Evolutionary conservation across 1,140 invertebrate genomes (phyloP), one percentile per base, ranked within the genome.

Genomic region (Lutraria rhynchaena): DNA sequence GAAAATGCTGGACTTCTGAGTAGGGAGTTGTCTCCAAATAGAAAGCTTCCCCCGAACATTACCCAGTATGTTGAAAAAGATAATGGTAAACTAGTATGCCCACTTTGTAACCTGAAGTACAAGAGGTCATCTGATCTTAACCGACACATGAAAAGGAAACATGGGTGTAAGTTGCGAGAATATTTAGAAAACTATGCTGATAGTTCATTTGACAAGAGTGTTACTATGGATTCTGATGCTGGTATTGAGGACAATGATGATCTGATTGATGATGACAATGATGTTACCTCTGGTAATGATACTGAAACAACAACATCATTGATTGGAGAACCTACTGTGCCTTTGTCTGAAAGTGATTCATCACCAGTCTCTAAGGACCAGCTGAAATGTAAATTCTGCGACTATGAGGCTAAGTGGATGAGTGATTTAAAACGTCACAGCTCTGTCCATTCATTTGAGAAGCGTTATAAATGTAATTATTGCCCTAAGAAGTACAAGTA

Each of bases 361-460:
- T 60, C 53, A 7, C 49, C 37, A 13, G 65, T 81, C 31, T 51
- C 46, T 65, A 81, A 83, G 27, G 83, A 84, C 17, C 73, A 85
- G 22, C 70, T 89, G 9, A 88, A 91, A 75, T 97, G 96, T 88
- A 94, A 94, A 85, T 94, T 94, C 71, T 97, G 96, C 88, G 95
- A 95, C 2, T 95, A 96, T 89, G 94, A 95, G 90, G 96, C 96
- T 75, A 97, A 97, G 90, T 96, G 95, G 92, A 93, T 96, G n/a
- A 96, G 96, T 15, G 96, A 97, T 91, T 94, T 95, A 81, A 94
- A 95, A 17, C 94, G 95, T 57, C 92, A 93, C 88, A 94, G 95
- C 89, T 95, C 95, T 88, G 94, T 94, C 69, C 96, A 96, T 78
- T 93, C 94, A 1, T 61, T 91, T 13, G 92, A 93, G 60, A 92